These are phyloP conservation scores for Aurelia aurita DNA, from an alignment of 30 jellyfish, hydroid and myxozoan genomes.

Conservation along the genomic window DNA sequence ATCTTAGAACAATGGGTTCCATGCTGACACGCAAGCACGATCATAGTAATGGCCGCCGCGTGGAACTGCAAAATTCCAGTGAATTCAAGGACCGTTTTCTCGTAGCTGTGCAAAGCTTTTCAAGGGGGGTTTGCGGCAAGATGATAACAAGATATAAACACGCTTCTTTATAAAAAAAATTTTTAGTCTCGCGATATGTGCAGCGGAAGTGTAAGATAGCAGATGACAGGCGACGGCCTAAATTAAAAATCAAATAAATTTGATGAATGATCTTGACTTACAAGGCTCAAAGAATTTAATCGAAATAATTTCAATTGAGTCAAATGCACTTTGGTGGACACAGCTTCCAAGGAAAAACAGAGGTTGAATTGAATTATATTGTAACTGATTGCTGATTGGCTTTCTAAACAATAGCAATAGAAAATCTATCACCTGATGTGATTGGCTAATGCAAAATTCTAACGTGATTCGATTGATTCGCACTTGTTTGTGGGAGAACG, in stretches of 20 bases:
- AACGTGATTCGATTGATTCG: too few species aligned
- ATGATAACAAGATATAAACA: slow-evolving; percentile 44
- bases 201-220: slow-evolving; percentile 52
- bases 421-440: slow-evolving; percentile 9
- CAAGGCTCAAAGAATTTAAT: slow-evolving; percentile 24
- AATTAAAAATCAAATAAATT: too few species aligned
- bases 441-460: too few species aligned
- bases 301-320: slow-evolving; percentile 24
- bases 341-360: too few species aligned
- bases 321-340: too few species aligned
- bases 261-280: too few species aligned
- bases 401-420: too few species aligned
- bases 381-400: too few species aligned
- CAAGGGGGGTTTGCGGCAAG: slow-evolving; percentile 51
- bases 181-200: slow-evolving; percentile 68
- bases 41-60: slow-evolving; percentile 65
- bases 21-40: slow-evolving; percentile 31
- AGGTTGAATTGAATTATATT: too few species aligned
- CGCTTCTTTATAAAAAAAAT: slow-evolving; percentile 12
- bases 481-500: too few species aligned
- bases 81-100: slow-evolving; percentile 49
- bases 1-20: slow-evolving; percentile 38
- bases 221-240: slow-evolving; percentile 63
- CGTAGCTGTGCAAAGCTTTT: slow-evolving; percentile 58
- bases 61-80: slow-evolving; percentile 13